Base-by-base conservation (phyloP, 2,888 invertebrate species). In the Sphaerophoria taeniata region DNA sequence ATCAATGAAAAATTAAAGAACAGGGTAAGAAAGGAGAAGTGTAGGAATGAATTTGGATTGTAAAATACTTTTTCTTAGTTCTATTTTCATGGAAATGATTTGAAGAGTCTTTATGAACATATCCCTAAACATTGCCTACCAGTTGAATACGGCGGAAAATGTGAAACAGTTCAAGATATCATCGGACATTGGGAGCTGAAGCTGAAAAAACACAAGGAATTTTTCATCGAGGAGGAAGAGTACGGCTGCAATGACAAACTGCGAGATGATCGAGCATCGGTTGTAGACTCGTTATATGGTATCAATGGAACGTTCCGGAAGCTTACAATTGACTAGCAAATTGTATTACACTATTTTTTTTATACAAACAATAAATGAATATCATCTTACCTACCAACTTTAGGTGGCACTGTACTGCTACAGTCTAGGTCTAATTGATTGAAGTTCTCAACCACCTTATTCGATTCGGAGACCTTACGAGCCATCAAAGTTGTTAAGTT, bases 101-200 rank as follows among this genome's bases (percentile, higher is more conserved):
- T 93, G 76, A 93, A 94, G 4, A 93, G 93, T 33, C 90, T 95
- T 82, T 94, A 94, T 88, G 91, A 94, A 87, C 88, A 92, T 72
- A 91, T 95, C 43, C 94, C 95, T 0, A 92, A 93, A 88, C 92
- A 93, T 3, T 90, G 94, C 51, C 89, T 95, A 39, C 95, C 95
- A 3, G 91, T 89, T 3, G 95, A 95, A 88, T 95, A 95, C 88
- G 95, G 95, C 11, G 95, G 95, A 0, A 92, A 92, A n/a, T 75
- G 53, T 45, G 79, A 75, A 9, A 67, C 72, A 0, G 34, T 87
- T 14, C 53, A 73, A 24, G 84, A 78, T 0, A 63, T 87, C 9
- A 0, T 81, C 0, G 70, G 34, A 1, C 16, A 39, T 0, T 87
- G 83, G 75, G 83, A 82, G n/a, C 60, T n/a, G 2, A 85, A 85